Conservation (phyloP, 2,797 vertebrate genomes). For the Numenius phaeopus region DNA sequence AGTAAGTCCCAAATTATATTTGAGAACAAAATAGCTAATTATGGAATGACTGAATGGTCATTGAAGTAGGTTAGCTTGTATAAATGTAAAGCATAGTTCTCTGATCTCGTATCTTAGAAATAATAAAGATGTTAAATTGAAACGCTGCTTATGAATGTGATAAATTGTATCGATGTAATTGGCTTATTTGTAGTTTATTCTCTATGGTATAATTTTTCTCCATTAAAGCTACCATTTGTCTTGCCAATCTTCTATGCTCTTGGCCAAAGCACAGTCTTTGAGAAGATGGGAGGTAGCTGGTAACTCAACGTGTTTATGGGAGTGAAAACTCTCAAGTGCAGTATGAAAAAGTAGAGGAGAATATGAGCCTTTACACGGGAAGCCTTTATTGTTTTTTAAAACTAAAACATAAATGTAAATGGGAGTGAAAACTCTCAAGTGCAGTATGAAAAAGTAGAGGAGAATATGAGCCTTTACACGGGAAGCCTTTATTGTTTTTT, state of each 20-base stretch:
- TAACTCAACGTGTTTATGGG: background rate
- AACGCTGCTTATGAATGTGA: background rate
- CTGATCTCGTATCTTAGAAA: background rate
- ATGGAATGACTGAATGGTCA: background rate
- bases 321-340: background rate
- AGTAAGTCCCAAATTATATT: background rate
- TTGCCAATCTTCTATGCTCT: background rate
- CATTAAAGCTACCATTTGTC: background rate
- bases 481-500: background rate
- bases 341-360: background rate
- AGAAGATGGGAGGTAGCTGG: background rate
- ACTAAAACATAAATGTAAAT: no score
- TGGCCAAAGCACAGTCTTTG: background rate
- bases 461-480: background rate
- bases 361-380: background rate
- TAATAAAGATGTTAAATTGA: background rate
- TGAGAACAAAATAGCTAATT: background rate
- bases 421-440: background rate
- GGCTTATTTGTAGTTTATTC: background rate
- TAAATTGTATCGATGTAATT: background rate
- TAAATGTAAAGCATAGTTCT: background rate
- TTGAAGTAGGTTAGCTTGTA: background rate
- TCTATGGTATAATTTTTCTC: background rate
- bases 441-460: background rate
- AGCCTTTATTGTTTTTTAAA: background rate